Conservation (phyloP, 2,797 vertebrate genomes). For the Dallia pectoralis region DNA sequence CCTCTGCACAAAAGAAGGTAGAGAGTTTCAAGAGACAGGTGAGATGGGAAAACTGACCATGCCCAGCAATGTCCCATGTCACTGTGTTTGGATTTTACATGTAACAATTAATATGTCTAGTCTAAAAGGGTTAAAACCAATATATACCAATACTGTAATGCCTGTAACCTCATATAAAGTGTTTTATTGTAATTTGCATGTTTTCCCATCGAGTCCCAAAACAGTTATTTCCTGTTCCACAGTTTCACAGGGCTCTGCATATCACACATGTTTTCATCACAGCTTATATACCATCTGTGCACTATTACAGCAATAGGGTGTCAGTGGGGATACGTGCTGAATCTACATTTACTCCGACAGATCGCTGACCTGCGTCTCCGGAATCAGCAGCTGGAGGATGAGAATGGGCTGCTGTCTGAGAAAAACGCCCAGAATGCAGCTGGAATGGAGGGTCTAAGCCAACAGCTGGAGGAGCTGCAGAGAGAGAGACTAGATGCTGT, state of each 20-base stretch:
- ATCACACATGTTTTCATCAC: background rate
- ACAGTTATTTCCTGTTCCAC: too few relatives aligned
- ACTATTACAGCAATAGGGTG: too few relatives aligned
- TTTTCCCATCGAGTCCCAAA: too few relatives aligned
- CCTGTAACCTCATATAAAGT: too few relatives aligned
- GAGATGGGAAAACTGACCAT: background rate
- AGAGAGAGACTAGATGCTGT: slow-evolving; percentile 57
- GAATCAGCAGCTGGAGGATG: slow-evolving; percentile 80
- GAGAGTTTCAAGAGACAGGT: slow-evolving; percentile 86
- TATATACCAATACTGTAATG: too few relatives aligned
- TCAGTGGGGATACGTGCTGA: background rate
- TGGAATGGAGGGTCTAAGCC: slow-evolving; percentile 74
- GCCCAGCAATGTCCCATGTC: too few relatives aligned
- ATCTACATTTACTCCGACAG: slow-evolving; percentile 60
- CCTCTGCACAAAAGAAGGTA: slow-evolving; percentile 75
- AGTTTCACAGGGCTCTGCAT: too few relatives aligned
- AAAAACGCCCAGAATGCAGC: slow-evolving; percentile 76
- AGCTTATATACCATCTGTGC: background rate
- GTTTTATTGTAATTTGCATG: background rate
- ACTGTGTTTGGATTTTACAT: too few relatives aligned
- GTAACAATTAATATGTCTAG: too few relatives aligned
- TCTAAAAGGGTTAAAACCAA: too few relatives aligned
- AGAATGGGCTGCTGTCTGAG: slow-evolving; percentile 79
- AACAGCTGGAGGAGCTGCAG: slow-evolving; percentile 74
- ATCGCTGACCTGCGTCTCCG: slow-evolving; percentile 78